phyloP scores from a whole-genome alignment of 2,888 invertebrate genomes.

The Oasisia sp. region DNA sequence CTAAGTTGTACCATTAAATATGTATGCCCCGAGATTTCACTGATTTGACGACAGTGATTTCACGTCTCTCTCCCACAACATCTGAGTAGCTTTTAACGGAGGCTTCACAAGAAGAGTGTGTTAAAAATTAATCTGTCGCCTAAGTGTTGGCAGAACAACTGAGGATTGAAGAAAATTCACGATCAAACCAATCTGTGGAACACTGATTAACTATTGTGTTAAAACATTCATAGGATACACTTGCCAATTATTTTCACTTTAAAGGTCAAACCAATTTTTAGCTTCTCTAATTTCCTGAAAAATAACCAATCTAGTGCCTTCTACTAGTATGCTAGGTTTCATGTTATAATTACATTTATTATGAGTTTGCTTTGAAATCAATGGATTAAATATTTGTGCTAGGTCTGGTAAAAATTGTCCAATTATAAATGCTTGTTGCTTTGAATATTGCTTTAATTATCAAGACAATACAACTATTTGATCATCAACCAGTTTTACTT shows the following conservation, averaged over 20 bases:
- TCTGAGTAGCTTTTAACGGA: background rate
- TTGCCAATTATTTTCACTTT: background rate
- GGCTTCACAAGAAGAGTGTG: background rate
- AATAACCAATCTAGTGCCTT: too few species aligned
- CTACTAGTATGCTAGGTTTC: too few species aligned
- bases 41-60: background rate
- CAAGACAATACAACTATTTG: too few species aligned
- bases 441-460: too few species aligned
- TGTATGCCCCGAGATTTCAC: background rate
- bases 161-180: background rate
- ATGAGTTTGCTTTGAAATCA: too few species aligned
- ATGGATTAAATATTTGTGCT: too few species aligned
- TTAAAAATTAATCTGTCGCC: background rate
- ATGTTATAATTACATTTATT: too few species aligned
- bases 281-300: too few species aligned
- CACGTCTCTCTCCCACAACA: background rate
- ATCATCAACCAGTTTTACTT: too few species aligned
- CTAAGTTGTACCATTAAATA: background rate
- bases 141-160: background rate
- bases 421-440: too few species aligned
- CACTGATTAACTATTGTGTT: background rate
- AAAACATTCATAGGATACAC: background rate
- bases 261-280: background rate
- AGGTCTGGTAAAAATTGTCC: too few species aligned
- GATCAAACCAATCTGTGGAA: background rate